Evolutionary conservation across 1,140 invertebrate genomes (phyloP), one percentile per base, ranked within the genome.

Genomic region (Dreissena polymorpha): DNA sequence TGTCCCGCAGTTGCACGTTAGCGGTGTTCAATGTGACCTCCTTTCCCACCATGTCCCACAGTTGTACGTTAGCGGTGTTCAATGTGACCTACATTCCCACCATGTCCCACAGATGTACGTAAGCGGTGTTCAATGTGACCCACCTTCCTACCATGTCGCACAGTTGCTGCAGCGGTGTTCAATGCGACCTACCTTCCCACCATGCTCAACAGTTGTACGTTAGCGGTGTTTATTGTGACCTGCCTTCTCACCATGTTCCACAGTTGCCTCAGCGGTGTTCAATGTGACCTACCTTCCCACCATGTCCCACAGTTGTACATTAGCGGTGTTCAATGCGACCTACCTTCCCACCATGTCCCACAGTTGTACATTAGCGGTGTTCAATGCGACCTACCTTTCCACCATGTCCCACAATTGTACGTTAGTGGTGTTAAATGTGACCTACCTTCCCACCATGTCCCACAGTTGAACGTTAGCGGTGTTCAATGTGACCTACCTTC

Each of bases 401-500:
- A 87, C 77, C 78, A 87, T 78, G 8, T 71, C 57, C 68, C 67
- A 84, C 12, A 88, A 81, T 53, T 84, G 50, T 8, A n/a, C n/a
- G n/a, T n/a, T n/a, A n/a, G n/a, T n/a, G n/a, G n/a, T n/a, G n/a
- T n/a, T n/a, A n/a, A 39, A 39, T 39, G 39, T 8, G 39, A 39
- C 65, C 21, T 68, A 87, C 86, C 23, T 49, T 39, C 79, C 85
- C 0, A 87, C 77, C 78, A 87, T 78, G 8, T 71, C 57, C 68
- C 67, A 84, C 12, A 88, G 84, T 53, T 84, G 50, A n/a, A n/a
- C n/a, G n/a, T n/a, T n/a, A n/a, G n/a, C n/a, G n/a, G n/a, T n/a
- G n/a, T n/a, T n/a, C 39, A 39, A 39, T 39, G 39, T 8, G 39
- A 39, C 65, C 21, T 68, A 87, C 86, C 23, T 49, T 39, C 79